phyloP scores from a whole-genome alignment of 37 sponge, comb jelly and placozoan genomes.

The Oopsacas minuta region DNA sequence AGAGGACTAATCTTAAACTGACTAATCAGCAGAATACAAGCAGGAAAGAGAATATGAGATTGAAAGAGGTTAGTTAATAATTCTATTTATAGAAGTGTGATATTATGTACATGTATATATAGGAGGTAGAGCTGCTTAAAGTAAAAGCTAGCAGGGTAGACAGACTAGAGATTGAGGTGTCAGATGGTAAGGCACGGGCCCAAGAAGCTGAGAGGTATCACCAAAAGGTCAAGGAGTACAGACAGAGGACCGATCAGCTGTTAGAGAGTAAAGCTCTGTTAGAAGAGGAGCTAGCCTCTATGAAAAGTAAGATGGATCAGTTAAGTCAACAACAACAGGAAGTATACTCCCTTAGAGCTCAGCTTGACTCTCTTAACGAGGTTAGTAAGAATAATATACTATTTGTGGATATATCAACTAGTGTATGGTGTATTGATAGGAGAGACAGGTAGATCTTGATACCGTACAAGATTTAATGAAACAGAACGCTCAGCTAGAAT shows the following conservation, averaged over 20 bases:
- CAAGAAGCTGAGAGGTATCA: constrained; percentile 38
- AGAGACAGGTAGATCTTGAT: constrained; percentile 2
- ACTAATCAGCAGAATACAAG: constrained; percentile 46
- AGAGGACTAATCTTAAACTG: constrained; percentile 44
- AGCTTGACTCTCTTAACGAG: constrained; percentile 54
- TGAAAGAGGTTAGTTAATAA: constrained; percentile 83
- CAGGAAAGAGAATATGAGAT: constrained; percentile 57
- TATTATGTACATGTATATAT: neutral
- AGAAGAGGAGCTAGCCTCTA: constrained; percentile 59
- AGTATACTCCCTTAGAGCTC: constrained; percentile 40
- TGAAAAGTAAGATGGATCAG: constrained; percentile 29
- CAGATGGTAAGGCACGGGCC: constrained; percentile 39
- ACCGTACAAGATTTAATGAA: constrained; percentile 39
- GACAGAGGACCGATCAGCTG: constrained; percentile 36
- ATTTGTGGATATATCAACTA: neutral
- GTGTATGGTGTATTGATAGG: neutral
- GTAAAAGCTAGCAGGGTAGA: constrained; percentile 70
- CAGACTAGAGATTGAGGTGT: constrained; percentile 62
- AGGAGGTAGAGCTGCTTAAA: constrained; percentile 51
- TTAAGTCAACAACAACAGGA: constrained; percentile 35
- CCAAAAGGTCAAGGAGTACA: constrained; percentile 25
- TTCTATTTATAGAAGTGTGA: too few species aligned
- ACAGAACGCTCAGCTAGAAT: constrained; percentile 69
- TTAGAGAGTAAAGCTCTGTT: constrained; percentile 65
- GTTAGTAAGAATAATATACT: constrained; percentile 10